Conservation (phyloP, 2,113 vertebrate species). For the Rhabdornis inornatus region DNA sequence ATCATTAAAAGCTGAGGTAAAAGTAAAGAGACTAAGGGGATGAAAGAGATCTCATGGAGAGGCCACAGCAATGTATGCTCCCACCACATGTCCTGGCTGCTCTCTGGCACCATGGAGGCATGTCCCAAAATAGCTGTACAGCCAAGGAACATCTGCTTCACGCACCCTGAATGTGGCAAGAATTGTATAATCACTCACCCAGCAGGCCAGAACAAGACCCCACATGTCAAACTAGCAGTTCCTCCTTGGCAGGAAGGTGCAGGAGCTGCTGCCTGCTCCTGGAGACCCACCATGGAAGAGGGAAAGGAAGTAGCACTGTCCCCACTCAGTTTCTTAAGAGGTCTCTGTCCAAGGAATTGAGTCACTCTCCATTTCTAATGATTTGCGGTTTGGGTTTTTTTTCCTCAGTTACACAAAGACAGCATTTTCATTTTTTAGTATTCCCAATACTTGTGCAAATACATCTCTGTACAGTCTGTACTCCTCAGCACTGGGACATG, state of each 20-base stretch:
- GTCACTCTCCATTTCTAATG: not conserved
- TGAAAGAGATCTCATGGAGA: not conserved
- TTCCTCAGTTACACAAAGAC: not conserved
- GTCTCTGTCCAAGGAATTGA: not conserved
- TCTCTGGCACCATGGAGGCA: not conserved
- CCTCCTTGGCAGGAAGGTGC: not conserved
- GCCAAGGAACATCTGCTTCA: rapidly evolving
- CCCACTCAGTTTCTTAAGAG: not conserved
- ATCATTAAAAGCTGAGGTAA: not conserved
- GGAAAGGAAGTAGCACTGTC: rapidly evolving
- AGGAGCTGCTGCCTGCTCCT: no score
- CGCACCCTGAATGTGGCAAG: rapidly evolving
- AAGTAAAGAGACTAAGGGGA: no score
- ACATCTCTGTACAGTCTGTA: not conserved
- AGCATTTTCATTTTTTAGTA: not conserved
- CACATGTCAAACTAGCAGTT: not conserved
- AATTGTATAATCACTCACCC: rapidly evolving
- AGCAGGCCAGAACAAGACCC: not conserved
- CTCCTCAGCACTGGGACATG: not conserved
- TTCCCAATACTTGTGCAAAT: not conserved
- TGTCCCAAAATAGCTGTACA: rapidly evolving
- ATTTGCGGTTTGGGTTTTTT: not conserved
- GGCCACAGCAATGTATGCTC: rapidly evolving
- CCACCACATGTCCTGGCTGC: not conserved
- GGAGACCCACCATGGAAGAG: no score